These are phyloP conservation scores for Cephus pulcher DNA, from an alignment of 2,888 invertebrate genomes.

Conservation along the genomic window DNA sequence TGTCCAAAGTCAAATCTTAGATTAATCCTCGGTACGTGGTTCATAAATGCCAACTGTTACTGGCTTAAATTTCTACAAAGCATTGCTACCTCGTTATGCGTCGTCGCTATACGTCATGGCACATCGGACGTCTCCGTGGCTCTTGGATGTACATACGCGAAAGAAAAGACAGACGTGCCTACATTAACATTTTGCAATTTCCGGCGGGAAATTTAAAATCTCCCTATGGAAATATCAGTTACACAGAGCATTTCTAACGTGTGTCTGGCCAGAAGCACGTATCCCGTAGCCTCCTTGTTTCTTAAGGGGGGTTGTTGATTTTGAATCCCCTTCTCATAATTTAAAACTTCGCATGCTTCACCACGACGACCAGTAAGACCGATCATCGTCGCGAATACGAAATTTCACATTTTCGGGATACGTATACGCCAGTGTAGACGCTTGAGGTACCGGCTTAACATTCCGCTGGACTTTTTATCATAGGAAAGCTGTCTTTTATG, in stretches of 20 bases:
- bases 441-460: neutral
- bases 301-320: no score
- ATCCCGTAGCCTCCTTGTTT: neutral
- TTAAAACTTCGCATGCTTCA: no score
- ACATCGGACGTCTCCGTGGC: neutral
- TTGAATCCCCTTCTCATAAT: no score
- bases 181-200: neutral
- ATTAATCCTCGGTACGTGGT: neutral
- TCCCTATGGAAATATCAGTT: neutral
- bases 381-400: no score
- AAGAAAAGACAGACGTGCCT: neutral
- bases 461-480: neutral
- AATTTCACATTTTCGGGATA: neutral
- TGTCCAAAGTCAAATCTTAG: neutral
- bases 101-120: neutral
- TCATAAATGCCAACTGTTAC: neutral
- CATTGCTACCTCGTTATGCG: neutral
- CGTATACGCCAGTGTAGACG: neutral
- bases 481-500: neutral
- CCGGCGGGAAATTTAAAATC: neutral
- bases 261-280: neutral
- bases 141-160: neutral
- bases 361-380: no score
- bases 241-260: neutral
- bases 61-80: neutral